Evolutionary conservation across 2,888 invertebrate species (phyloP), one percentile per base, ranked within the genome.

Genomic region (Scaptomyza parva): DNA sequence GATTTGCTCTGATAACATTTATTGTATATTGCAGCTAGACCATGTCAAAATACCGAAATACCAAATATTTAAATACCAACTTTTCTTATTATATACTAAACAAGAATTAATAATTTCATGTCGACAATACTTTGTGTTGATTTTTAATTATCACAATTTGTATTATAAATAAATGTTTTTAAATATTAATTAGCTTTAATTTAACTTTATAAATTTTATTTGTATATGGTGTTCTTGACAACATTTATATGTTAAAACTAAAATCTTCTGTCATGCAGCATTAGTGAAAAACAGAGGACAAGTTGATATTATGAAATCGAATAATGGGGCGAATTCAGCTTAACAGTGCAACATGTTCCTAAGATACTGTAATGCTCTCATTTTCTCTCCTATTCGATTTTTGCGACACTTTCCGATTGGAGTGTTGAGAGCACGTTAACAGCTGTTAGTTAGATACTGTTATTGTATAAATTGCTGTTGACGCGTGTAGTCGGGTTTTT

Each of bases 401-500:
- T 20, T 28, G 33, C 5, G 22, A 24, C 18, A 43, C 5, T 40
- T 63, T 58, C 54, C 45, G 20, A 40, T 70, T 52, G 41, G 52
- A 50, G 11, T 60, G 35, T 37, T 60, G 18, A 57, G 43, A 58
- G 24, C 54, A 28, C n/a, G 24, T 53, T 75, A 75, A 76, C 76
- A 76, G 72, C 72, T 76, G 72, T 76, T 76, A 72, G 44, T 37
- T 22, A 7, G 58, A 59, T 47, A 51, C 67, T 72, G 75, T 74
- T 70, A 72, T 72, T 72, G 74, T 72, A 74, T 75, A 69, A 69
- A 64, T 75, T 72, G 76, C 76, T 72, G 76, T 72, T 72, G 76
- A 72, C 72, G 72, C 73, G 73, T 76, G 77, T 76, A 76, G 74
- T 74, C 74, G 74, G 73, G 66, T 57, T 76, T 72, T 71, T 80